phyloP scores from a whole-genome alignment of 2,113 vertebrate species.

The Eulemur macaco region DNA sequence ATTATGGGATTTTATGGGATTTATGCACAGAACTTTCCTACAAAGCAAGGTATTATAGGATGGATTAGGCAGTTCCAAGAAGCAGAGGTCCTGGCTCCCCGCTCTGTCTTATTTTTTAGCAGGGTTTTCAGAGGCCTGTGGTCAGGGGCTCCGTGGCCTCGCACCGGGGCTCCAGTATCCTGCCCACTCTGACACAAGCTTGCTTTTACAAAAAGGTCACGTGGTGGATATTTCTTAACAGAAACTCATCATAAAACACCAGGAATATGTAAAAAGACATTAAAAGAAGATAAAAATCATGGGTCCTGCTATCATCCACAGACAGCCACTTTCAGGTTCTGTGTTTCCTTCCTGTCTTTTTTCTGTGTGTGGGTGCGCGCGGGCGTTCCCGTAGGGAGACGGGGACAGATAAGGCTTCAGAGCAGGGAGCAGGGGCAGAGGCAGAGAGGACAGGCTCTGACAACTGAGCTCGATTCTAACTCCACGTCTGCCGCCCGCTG shows the following conservation, averaged over 20 bases:
- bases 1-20: slow-evolving; percentile 35
- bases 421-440: neutral
- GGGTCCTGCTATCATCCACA: too few relatives aligned
- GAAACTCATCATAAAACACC: neutral
- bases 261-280: neutral
- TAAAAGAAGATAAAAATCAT: neutral
- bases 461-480: neutral
- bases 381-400: too few relatives aligned
- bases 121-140: neutral
- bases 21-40: slow-evolving; percentile 71
- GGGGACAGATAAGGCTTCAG: neutral
- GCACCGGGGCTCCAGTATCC: neutral
- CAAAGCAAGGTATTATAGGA: slow-evolving; percentile 69
- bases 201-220: neutral
- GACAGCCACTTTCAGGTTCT: neutral
- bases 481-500: neutral
- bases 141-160: neutral
- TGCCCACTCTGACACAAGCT: neutral
- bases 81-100: slow-evolving; percentile 3
- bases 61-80: slow-evolving; percentile 54
- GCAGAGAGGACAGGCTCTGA: neutral
- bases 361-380: neutral
- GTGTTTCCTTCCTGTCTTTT: neutral
- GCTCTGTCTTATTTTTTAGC: neutral
- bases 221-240: neutral